These are phyloP conservation scores for Australoheros scitulus DNA, from an alignment of 2,113 vertebrate species.

Conservation along the genomic window DNA sequence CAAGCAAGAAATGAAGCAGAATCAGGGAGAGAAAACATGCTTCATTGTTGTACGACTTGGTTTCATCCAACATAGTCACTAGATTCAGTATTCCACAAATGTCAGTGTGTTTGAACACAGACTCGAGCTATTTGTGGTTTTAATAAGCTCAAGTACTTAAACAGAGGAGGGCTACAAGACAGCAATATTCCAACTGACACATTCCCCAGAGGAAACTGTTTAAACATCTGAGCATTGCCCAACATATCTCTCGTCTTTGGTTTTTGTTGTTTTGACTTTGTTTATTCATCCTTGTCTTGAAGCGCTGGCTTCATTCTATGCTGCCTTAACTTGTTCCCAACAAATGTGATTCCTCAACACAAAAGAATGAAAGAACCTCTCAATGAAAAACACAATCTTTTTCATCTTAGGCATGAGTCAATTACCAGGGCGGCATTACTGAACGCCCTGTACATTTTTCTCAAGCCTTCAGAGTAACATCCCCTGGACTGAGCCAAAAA, in stretches of 20 bases:
- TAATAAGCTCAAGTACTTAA: conserved; percentile 50
- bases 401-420: conserved; percentile 76
- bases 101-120: conserved; percentile 55
- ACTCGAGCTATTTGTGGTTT: conserved; percentile 52
- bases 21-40: conserved; percentile 27
- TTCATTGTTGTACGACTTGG: conserved; percentile 24
- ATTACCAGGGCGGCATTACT: conserved; percentile 67
- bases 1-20: conserved; percentile 25
- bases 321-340: conserved; percentile 72
- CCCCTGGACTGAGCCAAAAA: conserved; percentile 62
- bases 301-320: conserved; percentile 58
- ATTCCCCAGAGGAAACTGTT: conserved; percentile 53
- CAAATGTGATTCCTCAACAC: conserved; percentile 71
- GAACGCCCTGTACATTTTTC: conserved; percentile 44
- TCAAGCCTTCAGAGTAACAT: conserved; percentile 54
- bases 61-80: conserved; percentile 46
- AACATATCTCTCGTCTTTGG: conserved; percentile 62
- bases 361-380: conserved; percentile 69
- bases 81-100: conserved; percentile 46
- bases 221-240: conserved; percentile 66
- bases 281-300: conserved; percentile 75
- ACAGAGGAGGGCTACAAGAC: conserved; percentile 27
- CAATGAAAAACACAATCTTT: conserved; percentile 69
- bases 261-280: conserved; percentile 73
- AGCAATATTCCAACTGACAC: conserved; percentile 60